Evolutionary conservation across 2,113 vertebrate species (phyloP).

Genomic region (Holacanthus passer): DNA sequence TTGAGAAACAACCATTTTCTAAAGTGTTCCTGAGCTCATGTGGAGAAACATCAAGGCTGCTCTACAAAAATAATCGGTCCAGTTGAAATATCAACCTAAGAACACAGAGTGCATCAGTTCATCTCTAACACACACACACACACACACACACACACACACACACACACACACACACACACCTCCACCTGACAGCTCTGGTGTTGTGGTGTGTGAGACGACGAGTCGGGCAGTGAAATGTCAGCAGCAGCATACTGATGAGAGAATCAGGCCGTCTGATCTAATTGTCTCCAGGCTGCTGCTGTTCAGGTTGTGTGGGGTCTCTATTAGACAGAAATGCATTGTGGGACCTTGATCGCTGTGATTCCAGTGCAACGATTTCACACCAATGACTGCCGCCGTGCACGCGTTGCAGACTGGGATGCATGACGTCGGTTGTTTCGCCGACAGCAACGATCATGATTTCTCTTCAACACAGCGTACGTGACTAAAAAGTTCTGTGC

Average conservation of each 20-base stretch:
- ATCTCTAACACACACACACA: background rate
- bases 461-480: too few species aligned
- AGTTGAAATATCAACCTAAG: background rate
- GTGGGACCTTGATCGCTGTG: slow-evolving; percentile 19
- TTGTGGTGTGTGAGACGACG: slow-evolving; percentile 9
- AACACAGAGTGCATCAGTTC: background rate
- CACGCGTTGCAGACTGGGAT: too few species aligned
- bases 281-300: slow-evolving; percentile 54
- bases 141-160: slow-evolving; percentile 3
- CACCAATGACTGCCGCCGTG: slow-evolving; percentile 15
- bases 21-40: too few species aligned
- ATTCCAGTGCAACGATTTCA: background rate
- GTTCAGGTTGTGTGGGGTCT: slow-evolving; percentile 1
- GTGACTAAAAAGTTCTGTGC: too few species aligned
- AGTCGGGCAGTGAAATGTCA: slow-evolving; percentile 60
- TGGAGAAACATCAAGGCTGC: background rate
- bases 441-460: too few species aligned
- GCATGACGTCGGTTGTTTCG: too few species aligned
- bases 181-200: slow-evolving; percentile 23
- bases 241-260: slow-evolving; percentile 65
- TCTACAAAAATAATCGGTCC: background rate
- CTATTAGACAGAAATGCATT: slow-evolving; percentile 36
- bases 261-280: slow-evolving; percentile 60
- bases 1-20: too few species aligned
- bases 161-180: background rate